phyloP scores from a whole-genome alignment of 1,140 invertebrate genomes.

The Cylas formicarius region DNA sequence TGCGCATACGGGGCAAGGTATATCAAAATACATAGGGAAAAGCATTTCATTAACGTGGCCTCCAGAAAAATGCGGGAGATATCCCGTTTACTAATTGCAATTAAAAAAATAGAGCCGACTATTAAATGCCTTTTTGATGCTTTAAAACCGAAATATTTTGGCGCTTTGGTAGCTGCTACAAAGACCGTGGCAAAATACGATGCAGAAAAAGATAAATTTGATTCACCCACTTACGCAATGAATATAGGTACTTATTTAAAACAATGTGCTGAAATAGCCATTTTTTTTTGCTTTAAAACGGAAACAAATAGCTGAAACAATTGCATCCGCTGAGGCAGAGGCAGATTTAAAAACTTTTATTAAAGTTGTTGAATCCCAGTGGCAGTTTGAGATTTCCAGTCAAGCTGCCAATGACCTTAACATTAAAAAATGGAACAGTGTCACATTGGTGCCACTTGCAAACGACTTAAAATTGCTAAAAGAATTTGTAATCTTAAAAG shows the following conservation, averaged over 20 bases:
- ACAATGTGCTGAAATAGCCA: slow-evolving; percentile 19
- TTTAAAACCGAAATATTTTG: slow-evolving; percentile 25
- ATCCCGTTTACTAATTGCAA: slow-evolving; percentile 30
- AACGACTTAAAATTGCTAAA: slow-evolving; percentile 25
- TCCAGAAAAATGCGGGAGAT: slow-evolving; percentile 34
- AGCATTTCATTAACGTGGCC: slow-evolving; percentile 28
- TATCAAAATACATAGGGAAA: slow-evolving; percentile 32
- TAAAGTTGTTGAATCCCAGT: slow-evolving; percentile 6
- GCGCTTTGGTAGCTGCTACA: slow-evolving; percentile 20
- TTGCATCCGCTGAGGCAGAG: slow-evolving; percentile 17
- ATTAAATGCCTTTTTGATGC: slow-evolving; percentile 13
- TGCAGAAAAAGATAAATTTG: slow-evolving; percentile 10
- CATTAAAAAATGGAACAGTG: slow-evolving; percentile 26
- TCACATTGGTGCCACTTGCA: slow-evolving; percentile 24
- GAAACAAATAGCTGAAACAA: slow-evolving; percentile 2
- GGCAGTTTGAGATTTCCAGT: slow-evolving; percentile 26
- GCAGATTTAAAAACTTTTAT: slow-evolving; percentile 27
- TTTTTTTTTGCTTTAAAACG: slow-evolving; percentile 15
- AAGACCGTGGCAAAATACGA: slow-evolving; percentile 14
- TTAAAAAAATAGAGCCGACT: slow-evolving; percentile 1
- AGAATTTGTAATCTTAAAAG: slow-evolving; percentile 7
- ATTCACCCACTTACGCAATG: slow-evolving; percentile 19
- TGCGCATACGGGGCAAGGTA: slow-evolving; percentile 33
- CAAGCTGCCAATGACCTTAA: slow-evolving; percentile 23
- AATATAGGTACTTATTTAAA: slow-evolving; percentile 21